Base-by-base conservation (phyloP, 1,140 invertebrate species). In the Drosophila navojoa region DNA sequence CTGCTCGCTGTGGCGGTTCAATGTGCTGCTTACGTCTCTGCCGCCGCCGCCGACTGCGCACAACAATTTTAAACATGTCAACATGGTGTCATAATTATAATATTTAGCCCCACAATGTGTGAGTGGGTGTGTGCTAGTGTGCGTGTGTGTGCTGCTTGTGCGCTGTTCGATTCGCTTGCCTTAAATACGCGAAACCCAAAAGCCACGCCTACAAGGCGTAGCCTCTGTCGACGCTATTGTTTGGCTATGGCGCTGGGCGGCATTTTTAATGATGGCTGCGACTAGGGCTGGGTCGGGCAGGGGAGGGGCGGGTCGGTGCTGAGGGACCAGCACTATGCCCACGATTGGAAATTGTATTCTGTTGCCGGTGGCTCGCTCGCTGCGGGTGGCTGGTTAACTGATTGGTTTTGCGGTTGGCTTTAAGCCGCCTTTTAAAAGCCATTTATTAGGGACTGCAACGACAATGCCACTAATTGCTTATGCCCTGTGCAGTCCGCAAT, bases 41-140 rank as follows among this genome's bases (percentile, higher is more conserved):
- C 27, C 27, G 27, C 27, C 4, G 27, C 5, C 27, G 27, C 27
- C 27, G 27, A 61, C 81, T 71, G 62, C 64, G 79, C 71, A 82
- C 82, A 86, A 87, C 82, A 86, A 87, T 82, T 86, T 89, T 79
- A 72, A 79, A 79, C 82, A 87, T 89, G 84, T 84, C 84, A 80
- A 87, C 84, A 87, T 80, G 79, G 84, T 84, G 84, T 89, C 84
- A 89, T 89, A 89, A 89, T 89, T 89, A 89, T 89, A 89, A 89
- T 89, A 85, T 89, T 89, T 76, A 61, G 86, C 72, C 71, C 71
- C 71, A 59, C 58, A 61, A 47, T 58, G 67, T 45, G 54, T 50
- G 19, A 52, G 15, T 45, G 25, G 45, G 19, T 16, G 19, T 52
- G 29, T 58, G 22, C 44, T 45, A 59, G 53, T 61, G 62, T 50